These are phyloP conservation scores for Alentia gelatinosa DNA, from an alignment of 2,888 invertebrate genomes.

Conservation along the genomic window DNA sequence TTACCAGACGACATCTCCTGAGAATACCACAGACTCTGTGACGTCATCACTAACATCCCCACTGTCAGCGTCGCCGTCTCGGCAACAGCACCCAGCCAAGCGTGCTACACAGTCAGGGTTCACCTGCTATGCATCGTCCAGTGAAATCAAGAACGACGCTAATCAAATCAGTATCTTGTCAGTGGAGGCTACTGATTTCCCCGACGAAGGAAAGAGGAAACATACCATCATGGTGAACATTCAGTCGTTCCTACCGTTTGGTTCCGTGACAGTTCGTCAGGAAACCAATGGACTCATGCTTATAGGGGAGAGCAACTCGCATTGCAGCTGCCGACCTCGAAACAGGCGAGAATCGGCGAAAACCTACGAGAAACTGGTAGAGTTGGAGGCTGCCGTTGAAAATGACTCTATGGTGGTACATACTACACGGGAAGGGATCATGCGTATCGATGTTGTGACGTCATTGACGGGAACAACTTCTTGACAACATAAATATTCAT, in stretches of 20 bases:
- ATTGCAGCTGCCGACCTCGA: neutral
- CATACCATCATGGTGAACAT: slow-evolving; percentile 23
- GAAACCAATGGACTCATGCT: slow-evolving; percentile 4
- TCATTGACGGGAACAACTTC: too few species aligned
- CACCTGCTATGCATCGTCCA: neutral
- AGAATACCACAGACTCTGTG: neutral
- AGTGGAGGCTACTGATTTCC: neutral
- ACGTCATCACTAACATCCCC: neutral
- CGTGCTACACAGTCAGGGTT: neutral
- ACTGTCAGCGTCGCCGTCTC: neutral
- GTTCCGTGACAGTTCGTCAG: slow-evolving; percentile 35
- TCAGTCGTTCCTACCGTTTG: slow-evolving; percentile 4
- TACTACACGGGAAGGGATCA: neutral
- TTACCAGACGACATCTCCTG: too few species aligned
- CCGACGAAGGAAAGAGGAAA: neutral
- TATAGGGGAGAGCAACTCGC: neutral
- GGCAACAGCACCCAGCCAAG: neutral
- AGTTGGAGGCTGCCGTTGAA: neutral
- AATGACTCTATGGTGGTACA: slow-evolving; percentile 9
- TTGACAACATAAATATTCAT: too few species aligned
- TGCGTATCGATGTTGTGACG: slow-evolving; percentile 23
- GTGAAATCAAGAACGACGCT: neutral
- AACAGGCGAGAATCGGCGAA: neutral
- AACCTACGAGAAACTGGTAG: neutral
- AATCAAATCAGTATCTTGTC: neutral